Percentiles rank a stretch among this genome's conserved stretches.
These are phyloP conservation scores for Tichodroma muraria DNA, from an alignment of 2,113 vertebrate species.

Conservation along the genomic window DNA sequence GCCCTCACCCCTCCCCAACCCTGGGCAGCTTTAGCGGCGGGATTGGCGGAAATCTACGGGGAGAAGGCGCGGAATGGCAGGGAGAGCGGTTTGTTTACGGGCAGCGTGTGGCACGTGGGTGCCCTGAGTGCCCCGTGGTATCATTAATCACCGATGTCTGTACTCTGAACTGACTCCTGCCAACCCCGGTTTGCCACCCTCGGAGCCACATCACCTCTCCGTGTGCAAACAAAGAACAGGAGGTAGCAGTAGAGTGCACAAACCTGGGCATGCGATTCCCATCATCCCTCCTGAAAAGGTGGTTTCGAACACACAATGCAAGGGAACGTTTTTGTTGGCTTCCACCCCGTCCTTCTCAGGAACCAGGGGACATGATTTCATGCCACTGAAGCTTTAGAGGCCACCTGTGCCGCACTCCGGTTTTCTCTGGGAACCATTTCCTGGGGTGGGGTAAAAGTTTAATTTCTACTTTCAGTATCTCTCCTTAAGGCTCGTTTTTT, in stretches of 20 bases:
- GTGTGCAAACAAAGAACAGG: not conserved
- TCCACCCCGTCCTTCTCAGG: fast-evolving
- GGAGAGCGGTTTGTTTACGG: not conserved
- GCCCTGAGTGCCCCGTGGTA: not conserved
- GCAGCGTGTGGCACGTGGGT: not conserved
- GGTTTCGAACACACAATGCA: fast-evolving
- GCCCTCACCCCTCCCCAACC: no score
- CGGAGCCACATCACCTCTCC: not conserved
- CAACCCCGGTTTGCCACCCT: not conserved
- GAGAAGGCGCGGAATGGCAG: not conserved
- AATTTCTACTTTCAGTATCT: not conserved
- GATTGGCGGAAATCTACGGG: fast-evolving
- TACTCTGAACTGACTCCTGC: not conserved
- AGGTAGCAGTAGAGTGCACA: fast-evolving
- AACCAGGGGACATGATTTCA: fast-evolving
- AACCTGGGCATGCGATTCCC: fast-evolving
- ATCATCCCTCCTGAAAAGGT: fast-evolving
- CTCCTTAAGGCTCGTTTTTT: not conserved
- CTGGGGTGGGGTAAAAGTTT: not conserved
- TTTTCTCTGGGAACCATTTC: not conserved
- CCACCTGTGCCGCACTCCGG: fast-evolving
- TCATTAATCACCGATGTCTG: fast-evolving
- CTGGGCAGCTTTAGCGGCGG: no score
- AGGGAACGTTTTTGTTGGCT: fast-evolving
- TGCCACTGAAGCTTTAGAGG: not conserved